Evolutionary conservation across 30 jellyfish, hydroid and myxozoan species (phyloP).

Genomic region (Chrysaora quinquecirrha): DNA sequence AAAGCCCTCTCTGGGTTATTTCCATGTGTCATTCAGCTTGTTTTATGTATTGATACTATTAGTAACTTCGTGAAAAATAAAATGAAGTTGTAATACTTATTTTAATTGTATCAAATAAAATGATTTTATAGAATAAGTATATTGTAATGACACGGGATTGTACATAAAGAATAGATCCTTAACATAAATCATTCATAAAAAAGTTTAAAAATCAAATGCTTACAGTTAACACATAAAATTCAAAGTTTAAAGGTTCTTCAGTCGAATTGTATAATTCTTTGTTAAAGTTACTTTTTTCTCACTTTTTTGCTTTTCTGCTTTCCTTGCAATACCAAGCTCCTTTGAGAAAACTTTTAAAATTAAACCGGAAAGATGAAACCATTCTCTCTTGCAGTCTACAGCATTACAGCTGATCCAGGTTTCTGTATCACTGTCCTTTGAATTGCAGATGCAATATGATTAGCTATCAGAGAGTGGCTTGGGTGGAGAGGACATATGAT

Average conservation of each 20-base stretch:
- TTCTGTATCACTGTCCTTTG: neutral
- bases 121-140: too few relatives aligned
- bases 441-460: conserved; percentile 3
- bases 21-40: too few relatives aligned
- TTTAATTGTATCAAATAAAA: too few relatives aligned
- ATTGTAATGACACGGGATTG: neutral
- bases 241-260: neutral
- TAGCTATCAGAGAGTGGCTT: conserved; percentile 5
- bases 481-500: conserved; percentile 13
- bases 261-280: neutral
- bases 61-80: too few relatives aligned
- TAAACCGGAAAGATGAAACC: conserved; percentile 10
- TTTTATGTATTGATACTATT: too few relatives aligned
- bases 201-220: neutral
- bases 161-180: neutral
- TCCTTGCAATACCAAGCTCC: neutral
- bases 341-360: neutral
- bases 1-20: too few relatives aligned
- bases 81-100: too few relatives aligned
- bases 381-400: neutral
- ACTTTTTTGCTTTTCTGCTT: neutral
- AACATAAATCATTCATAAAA: neutral
- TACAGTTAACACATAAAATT: neutral
- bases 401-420: conserved; percentile 39
- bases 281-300: neutral